Evolutionary conservation across 2,888 invertebrate genomes (phyloP), one percentile per base, ranked within the genome.

Genomic region (Agriopis leucophaearia): DNA sequence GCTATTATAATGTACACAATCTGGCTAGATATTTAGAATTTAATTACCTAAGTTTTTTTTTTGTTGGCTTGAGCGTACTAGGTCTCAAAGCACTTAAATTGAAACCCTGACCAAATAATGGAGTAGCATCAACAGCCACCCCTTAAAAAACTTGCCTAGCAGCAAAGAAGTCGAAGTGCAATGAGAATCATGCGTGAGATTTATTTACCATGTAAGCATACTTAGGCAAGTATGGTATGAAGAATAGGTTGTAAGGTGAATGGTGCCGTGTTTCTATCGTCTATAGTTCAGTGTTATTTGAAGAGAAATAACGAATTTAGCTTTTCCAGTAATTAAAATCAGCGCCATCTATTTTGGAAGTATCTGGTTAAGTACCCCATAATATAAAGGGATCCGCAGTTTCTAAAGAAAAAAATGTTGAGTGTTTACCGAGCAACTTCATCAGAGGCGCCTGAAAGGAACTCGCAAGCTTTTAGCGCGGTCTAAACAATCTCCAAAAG

Each of bases 401-500:
- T 66, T 62, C 61, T 58, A 66, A 62, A 45, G 42, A 50, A 50
- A 51, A 27, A 60, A 56, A 60, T n/a, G 55, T 60, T 35, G 56
- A 64, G 64, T 69, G 56, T 60, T 61, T 64, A 66, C 66, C 69
- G 62, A 58, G 56, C 70, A 72, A 71, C 69, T 73, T 73, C 62
- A 71, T 73, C 70, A 69, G 69, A 69, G 67, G 52, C 71, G 60
- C 70, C 71, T 69, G 66, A 69, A 54, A 69, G 61, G 58, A 56
- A 64, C 63, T 63, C 73, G 73, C 72, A 75, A 80, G 85, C 84
- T 88, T 84, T 86, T 82, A 86, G 78, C 78, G 65, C 75, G 75
- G 73, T 76, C 82, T 82, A 82, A 87, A 88, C 85, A 86, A 85
- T 87, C 86, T 84, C 79, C 78, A 80, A 81, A 82, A 81, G 78